Conservation (phyloP, 2,888 invertebrate species). For the Salticus scenicus region DNA sequence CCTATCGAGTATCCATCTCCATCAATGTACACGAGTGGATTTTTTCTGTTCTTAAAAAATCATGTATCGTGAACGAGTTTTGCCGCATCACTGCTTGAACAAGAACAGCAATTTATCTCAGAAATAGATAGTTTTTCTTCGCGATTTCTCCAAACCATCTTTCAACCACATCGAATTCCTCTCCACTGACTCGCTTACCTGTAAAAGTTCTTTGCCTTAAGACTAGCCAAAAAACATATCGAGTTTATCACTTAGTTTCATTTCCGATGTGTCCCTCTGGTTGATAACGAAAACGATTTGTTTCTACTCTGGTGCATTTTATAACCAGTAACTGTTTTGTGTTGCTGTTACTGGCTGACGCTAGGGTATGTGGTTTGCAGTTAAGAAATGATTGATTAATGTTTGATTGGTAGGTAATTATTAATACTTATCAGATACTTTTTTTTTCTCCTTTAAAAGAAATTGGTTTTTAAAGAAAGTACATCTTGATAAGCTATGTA, state of each 20-base stretch:
- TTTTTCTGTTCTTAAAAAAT: conserved; percentile 13
- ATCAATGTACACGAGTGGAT: conserved; percentile 21
- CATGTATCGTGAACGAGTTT: conserved; percentile 55
- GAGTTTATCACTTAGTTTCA: conserved; percentile 62
- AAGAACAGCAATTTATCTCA: conserved; percentile 66
- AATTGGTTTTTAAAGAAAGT: too few relatives aligned
- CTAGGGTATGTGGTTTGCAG: too few relatives aligned
- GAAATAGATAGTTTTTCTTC: conserved; percentile 63
- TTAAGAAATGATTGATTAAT: too few relatives aligned
- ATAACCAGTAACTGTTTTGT: conserved; percentile 52
- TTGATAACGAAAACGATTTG: conserved; percentile 47
- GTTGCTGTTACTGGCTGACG: conserved; percentile 3
- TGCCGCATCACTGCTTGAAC: conserved; percentile 55
- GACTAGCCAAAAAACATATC: conserved; percentile 47
- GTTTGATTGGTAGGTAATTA: too few relatives aligned
- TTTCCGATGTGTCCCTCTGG: conserved; percentile 46
- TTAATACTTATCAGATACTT: too few relatives aligned
- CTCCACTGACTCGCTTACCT: conserved; percentile 54
- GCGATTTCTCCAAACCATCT: conserved; percentile 32
- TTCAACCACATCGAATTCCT: conserved; percentile 24
- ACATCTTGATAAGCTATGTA: too few relatives aligned
- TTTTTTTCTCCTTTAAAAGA: too few relatives aligned
- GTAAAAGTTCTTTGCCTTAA: conserved; percentile 34
- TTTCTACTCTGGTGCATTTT: conserved; percentile 44
- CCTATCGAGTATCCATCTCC: conserved; percentile 42